Percentiles rank a stretch among this genome's conserved stretches.
phyloP scores from a whole-genome alignment of 2,888 invertebrate species.

The Lasioglossum marginatum region DNA sequence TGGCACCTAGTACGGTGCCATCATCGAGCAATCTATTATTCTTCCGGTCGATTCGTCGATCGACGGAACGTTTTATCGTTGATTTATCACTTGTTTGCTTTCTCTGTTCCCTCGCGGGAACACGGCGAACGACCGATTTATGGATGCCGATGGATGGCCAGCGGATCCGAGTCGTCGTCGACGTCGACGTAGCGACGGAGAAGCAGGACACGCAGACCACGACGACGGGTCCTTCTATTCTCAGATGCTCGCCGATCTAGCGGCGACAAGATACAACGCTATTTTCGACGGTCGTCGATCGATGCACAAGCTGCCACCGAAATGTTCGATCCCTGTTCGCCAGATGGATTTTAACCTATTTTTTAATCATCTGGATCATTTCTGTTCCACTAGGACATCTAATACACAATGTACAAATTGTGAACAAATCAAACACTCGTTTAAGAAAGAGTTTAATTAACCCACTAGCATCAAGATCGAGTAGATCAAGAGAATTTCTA shows the following conservation, averaged over 20 bases:
- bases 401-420: too few relatives aligned
- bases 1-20: constrained; percentile 63
- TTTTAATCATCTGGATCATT: neutral
- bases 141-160: constrained; percentile 56
- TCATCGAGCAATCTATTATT: constrained; percentile 66
- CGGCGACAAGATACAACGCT: constrained; percentile 21
- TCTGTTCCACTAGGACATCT: neutral
- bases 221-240: constrained; percentile 39
- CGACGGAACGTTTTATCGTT: constrained; percentile 67
- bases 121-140: constrained; percentile 70
- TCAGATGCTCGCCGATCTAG: constrained; percentile 29
- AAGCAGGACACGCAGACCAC: constrained; percentile 30
- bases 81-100: constrained; percentile 72
- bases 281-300: constrained; percentile 17
- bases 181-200: constrained; percentile 27
- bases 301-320: neutral
- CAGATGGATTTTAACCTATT: neutral
- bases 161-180: constrained; percentile 4
- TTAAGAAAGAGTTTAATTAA: too few relatives aligned
- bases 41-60: constrained; percentile 71
- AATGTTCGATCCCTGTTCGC: constrained; percentile 2
- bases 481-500: too few relatives aligned
- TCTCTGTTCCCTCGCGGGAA: constrained; percentile 62
- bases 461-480: too few relatives aligned
- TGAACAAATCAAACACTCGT: too few relatives aligned